Base-by-base conservation (phyloP, 2,113 vertebrate genomes). In the Pelecanoides urinatrix region DNA sequence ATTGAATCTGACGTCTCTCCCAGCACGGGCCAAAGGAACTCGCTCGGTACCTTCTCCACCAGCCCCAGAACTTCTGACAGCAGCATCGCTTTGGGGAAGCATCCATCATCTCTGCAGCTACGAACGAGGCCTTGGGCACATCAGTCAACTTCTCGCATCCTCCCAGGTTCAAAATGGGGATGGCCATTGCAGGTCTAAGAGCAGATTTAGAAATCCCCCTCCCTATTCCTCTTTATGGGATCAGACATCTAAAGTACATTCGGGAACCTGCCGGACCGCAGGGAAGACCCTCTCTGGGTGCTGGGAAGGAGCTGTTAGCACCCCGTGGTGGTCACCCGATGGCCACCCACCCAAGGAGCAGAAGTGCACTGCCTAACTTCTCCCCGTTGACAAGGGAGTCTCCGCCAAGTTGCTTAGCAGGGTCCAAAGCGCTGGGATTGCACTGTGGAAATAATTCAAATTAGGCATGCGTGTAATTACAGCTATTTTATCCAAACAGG, bases 381-480 rank as follows among this genome's bases (percentile, higher is more conserved):
- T 72, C 88, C 84, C 52, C 1, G 1, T 1, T 44, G 75, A 58
- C 58, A 38, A 42, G 30, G 62, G 62, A 65, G 21, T 14, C 83
- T 83, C 83, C 58, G 47, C 44, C 84, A 75, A 7, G 3, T 21
- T 87, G 38, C 86, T 89, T 8, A 11, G 79, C 6, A 26, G 73
- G 68, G 91, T 95, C 86, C 93, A 84, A 71, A 87, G 73, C 61
- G 0, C 47, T 12, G 30, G 76, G 68, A 87, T 75, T 26, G 56
- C 34, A 1, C 76, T 65, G 47, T 91, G 94, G 95, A 90, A 96
- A 97, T 95, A 91, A 97, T 97, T 96, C 73, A 50, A 4, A 97
- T 97, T 97, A 96, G 94, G 86, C 91, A 97, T 85, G 94, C 89
- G 40, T 96, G 96, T 96, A 97, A 96, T 97, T 95, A 95, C n/a